phyloP scores from a whole-genome alignment of 2,888 invertebrate species.

The Pheosia gnoma region DNA sequence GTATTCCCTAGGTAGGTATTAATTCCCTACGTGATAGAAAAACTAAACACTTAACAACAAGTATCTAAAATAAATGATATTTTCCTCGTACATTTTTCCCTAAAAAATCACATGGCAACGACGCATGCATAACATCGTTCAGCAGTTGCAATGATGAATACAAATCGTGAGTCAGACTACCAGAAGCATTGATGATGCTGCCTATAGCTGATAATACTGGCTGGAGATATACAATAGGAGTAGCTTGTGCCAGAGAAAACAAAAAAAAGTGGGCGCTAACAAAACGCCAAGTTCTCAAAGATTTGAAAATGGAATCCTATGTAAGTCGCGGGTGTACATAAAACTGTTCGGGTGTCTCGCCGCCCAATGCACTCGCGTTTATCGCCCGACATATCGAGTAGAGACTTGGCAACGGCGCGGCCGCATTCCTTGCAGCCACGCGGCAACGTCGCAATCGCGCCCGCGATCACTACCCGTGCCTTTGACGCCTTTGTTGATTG shows the following conservation, averaged over 20 bases:
- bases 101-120: neutral
- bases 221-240: constrained; percentile 50
- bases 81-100: constrained; percentile 2
- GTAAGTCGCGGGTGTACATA: constrained; percentile 49
- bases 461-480: constrained; percentile 60
- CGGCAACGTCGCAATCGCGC: constrained; percentile 75
- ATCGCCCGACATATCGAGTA: constrained; percentile 62
- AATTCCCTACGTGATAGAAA: neutral
- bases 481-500: constrained; percentile 71
- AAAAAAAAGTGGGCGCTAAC: constrained; percentile 7
- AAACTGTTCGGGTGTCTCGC: constrained; percentile 63
- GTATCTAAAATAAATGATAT: neutral
- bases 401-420: constrained; percentile 73
- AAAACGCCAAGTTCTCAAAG: constrained; percentile 21
- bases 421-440: constrained; percentile 71
- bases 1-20: too few species aligned
- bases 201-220: constrained; percentile 47
- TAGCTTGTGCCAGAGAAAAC: constrained; percentile 14
- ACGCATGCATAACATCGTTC: neutral
- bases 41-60: neutral
- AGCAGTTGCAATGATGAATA: constrained; percentile 34
- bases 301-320: constrained; percentile 36
- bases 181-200: constrained; percentile 44
- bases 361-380: constrained; percentile 78
- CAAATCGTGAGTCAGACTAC: constrained; percentile 56